Base-by-base conservation (phyloP, 2,888 invertebrate species). In the Incurvaria masculella region DNA sequence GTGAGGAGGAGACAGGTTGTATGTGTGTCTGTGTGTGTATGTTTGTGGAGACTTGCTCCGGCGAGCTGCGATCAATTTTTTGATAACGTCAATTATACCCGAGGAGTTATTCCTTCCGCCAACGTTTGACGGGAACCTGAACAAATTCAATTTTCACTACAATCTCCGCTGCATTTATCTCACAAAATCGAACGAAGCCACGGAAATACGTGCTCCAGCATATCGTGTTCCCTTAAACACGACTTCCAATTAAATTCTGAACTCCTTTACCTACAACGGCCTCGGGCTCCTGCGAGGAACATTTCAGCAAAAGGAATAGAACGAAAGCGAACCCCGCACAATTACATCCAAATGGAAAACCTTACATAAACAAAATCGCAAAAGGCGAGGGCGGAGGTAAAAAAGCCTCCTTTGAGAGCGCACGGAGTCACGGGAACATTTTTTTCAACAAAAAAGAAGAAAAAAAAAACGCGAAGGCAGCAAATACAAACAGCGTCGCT, bases 291-390 rank as follows among this genome's bases (percentile, higher is more conserved):
- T 4, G 33, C n/a, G n/a, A n/a, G n/a, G n/a, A n/a, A n/a, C n/a
- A n/a, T n/a, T n/a, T n/a, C n/a, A n/a, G n/a, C n/a, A n/a, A 33
- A 33, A 33, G 6, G 11, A 33, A 33, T 33, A 33, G 14, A 33
- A 6, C 33, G 33, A 14, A 33, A 33, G 33, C 33, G 11, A 33
- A n/a, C 33, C 72, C 72, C 71, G 71, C 72, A 71, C 74, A 74
- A 73, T 73, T 74, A 75, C 76, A 64, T 56, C 61, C 65, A 62
- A 71, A 75, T 74, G 72, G 74, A 76, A 75, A 75, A 74, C 73
- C 69, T 72, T 73, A 69, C 68, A 70, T 72, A 75, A 76, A 76
- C 72, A 75, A 71, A 74, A 72, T 72, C 67, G 70, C 33, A 72
- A 71, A 70, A 68, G 63, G 66, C 62, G 63, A 62, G 45, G 27